A percentile compares a stretch with the other conserved stretches of the same genome.
These are phyloP conservation scores for Cebidichthys violaceus DNA, from an alignment of 2,113 vertebrate species.

Conservation along the genomic window DNA sequence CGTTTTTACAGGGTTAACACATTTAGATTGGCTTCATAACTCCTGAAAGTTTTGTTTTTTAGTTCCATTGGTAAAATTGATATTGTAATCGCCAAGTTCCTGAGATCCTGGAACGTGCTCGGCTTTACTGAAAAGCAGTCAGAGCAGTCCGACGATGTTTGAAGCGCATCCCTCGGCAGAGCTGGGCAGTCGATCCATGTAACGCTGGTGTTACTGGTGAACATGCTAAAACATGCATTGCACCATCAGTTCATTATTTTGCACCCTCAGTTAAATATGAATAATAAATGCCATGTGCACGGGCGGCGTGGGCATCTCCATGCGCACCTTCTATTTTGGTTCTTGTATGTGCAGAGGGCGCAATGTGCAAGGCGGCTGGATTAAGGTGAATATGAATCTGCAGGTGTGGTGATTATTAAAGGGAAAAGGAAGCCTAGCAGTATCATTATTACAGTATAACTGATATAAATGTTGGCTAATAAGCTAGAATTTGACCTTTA, in stretches of 20 bases:
- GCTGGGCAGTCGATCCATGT: not conserved
- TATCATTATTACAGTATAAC: not conserved
- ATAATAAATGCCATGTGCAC: not conserved
- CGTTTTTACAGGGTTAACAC: not conserved
- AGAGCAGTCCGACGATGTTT: not conserved
- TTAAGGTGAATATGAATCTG: not conserved
- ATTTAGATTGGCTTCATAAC: not conserved
- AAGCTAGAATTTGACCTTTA: not conserved
- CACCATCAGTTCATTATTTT: not conserved
- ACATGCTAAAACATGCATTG: not conserved
- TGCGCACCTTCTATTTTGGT: not conserved
- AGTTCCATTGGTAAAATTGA: too few species aligned
- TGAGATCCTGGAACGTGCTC: not conserved
- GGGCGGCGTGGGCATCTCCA: not conserved
- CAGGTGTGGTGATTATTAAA: not conserved
- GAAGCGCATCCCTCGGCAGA: too few species aligned
- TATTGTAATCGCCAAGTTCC: not conserved
- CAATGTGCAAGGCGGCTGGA: not conserved
- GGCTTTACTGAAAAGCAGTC: not conserved
- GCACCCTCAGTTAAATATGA: not conserved
- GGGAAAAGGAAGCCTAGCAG: not conserved
- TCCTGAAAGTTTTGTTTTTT: not conserved
- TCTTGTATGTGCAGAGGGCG: not conserved
- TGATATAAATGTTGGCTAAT: not conserved
- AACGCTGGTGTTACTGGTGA: not conserved